Conservation (phyloP, 2,888 invertebrate genomes). For the Caenorhabditis sp. region DNA sequence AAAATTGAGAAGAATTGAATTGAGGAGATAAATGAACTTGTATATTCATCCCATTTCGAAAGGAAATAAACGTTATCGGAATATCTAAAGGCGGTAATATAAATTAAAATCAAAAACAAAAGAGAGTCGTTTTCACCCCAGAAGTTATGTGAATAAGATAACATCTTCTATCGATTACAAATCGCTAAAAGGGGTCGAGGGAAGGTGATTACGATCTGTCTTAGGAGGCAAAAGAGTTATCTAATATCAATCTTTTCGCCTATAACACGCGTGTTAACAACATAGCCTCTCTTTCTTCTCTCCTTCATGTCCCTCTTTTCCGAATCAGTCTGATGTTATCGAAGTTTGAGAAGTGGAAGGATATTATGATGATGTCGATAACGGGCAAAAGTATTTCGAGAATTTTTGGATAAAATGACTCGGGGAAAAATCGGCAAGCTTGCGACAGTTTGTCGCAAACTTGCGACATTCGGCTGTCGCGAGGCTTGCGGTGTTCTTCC, state of each 20-base stretch:
- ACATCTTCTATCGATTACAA: conserved; percentile 13
- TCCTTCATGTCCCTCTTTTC: not conserved
- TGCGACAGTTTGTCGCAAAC: too few relatives aligned
- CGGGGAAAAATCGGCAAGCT: too few relatives aligned
- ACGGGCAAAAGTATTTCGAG: too few relatives aligned
- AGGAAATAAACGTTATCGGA: not conserved
- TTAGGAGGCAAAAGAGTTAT: conserved; percentile 11
- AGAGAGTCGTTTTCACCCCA: not conserved
- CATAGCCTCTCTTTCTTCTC: not conserved
- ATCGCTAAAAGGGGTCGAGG: not conserved
- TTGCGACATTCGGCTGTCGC: too few relatives aligned
- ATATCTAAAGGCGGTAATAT: not conserved
- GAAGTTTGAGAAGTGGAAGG: not conserved
- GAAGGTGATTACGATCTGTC: not conserved
- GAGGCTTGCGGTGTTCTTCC: too few relatives aligned
- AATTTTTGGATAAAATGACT: too few relatives aligned
- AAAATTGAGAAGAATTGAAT: conserved; percentile 12
- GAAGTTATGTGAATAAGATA: conserved; percentile 4
- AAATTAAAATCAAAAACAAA: not conserved
- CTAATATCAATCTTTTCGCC: conserved; percentile 6
- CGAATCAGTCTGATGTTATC: not conserved
- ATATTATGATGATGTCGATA: not conserved
- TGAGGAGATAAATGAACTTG: conserved; percentile 1
- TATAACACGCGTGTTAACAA: conserved; percentile 44
- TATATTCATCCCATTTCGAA: not conserved